Percentiles rank a stretch among this genome's conserved stretches.
Conservation (phyloP, 2,797 vertebrate genomes). For the Pelochelys cantorii region DNA sequence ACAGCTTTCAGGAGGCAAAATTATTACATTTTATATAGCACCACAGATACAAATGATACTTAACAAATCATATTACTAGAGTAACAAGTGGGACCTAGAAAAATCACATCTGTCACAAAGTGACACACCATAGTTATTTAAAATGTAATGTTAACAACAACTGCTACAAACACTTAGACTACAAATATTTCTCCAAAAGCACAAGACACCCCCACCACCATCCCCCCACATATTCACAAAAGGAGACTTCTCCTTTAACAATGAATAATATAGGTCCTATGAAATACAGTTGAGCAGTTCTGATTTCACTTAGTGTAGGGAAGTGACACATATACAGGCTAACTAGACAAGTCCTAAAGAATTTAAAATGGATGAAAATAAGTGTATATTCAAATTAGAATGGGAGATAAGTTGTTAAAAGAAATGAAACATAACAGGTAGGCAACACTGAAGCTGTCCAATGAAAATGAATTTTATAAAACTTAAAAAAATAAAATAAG, state of each 20-base stretch:
- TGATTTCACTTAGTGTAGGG: background rate
- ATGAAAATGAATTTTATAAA: background rate
- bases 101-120: background rate
- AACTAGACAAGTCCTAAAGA: background rate
- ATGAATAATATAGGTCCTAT: background rate
- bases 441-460: background rate
- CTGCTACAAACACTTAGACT: background rate
- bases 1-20: background rate
- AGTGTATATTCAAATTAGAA: background rate
- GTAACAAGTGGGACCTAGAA: background rate
- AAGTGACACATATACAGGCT: background rate
- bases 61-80: background rate
- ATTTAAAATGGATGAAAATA: background rate
- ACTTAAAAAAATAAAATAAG: background rate
- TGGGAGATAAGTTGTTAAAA: background rate
- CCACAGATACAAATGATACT: background rate
- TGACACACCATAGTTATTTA: background rate
- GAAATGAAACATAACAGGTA: background rate
- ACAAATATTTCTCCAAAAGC: background rate
- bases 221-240: background rate
- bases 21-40: background rate
- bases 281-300: background rate
- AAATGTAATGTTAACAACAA: background rate
- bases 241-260: background rate
- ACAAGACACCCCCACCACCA: background rate